Evolutionary conservation across 1,140 invertebrate species (phyloP), one percentile per base, ranked within the genome.

Genomic region (Alviniconcha marisindica): DNA sequence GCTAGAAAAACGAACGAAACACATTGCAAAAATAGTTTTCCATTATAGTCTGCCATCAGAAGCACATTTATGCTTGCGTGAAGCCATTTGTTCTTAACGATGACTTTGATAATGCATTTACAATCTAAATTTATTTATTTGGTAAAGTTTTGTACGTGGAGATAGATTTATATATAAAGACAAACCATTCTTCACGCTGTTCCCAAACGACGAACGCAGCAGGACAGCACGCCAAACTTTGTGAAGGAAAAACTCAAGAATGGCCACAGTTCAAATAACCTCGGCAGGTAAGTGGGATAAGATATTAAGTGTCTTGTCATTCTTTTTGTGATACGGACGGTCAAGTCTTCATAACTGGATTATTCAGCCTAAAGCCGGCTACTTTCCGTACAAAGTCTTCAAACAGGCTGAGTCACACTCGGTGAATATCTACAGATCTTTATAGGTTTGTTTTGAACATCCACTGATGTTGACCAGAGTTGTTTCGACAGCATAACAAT

Each of bases 251-350:
- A 28, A 63, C 36, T 48, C 54, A 18, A 82, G 21, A 12, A 82
- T 82, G 81, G 51, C 80, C 66, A 18, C 48, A 74, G 51, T 69
- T 60, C 78, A 80, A n/a, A 73, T 84, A 73, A 84, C 83, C 5
- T 84, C 83, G 31, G 83, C 83, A 73, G 83, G 83, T 84, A 73
- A 60, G 31, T 83, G 1, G n/a, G n/a, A n/a, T 31, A 76, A 2
- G 15, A 3, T 54, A 31, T 2, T 44, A n/a, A n/a, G 21, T 21
- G 40, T 38, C 1, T 0, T 1, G 38, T 56, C n/a, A 33, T 80
- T 38, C 12, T 54, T 15, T 69, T 71, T 31, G 33, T 79, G 24
- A 3, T 56, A n/a, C 2, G 21, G 40, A 36, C 14, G 63, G 28
- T 21, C 0, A 48, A 42, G n/a, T 54, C 28, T 0, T 18, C 24